These are phyloP conservation scores for Phyllostomus discolor DNA, from an alignment of 2,113 vertebrate genomes.

Conservation along the genomic window DNA sequence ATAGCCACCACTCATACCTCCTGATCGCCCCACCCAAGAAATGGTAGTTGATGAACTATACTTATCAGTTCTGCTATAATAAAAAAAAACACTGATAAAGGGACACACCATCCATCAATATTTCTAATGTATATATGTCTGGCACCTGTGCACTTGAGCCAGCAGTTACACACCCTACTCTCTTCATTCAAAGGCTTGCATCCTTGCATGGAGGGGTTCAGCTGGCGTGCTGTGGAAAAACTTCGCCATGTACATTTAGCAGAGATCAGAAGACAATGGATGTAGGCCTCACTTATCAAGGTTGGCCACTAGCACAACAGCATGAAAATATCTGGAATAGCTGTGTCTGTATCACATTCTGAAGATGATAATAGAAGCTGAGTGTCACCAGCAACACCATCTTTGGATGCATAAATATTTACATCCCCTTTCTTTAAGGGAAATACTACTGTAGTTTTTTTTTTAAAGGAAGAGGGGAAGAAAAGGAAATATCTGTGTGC, in stretches of 20 bases:
- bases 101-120: neutral
- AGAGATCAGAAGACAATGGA: slow-evolving; percentile 6
- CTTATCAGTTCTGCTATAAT: neutral
- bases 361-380: neutral
- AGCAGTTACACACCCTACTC: neutral
- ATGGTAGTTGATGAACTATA: neutral
- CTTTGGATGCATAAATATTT: slow-evolving; percentile 41
- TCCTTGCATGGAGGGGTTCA: neutral
- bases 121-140: neutral
- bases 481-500: neutral
- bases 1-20: neutral
- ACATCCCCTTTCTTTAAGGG: neutral
- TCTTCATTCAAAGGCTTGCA: neutral
- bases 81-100: neutral
- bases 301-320: neutral
- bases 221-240: neutral
- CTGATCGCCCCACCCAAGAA: neutral
- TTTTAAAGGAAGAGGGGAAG: neutral
- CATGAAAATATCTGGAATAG: neutral
- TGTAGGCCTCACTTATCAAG: neutral
- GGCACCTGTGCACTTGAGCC: neutral
- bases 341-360: neutral
- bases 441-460: neutral
- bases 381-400: neutral
- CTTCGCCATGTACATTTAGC: neutral